Evolutionary conservation across 2,888 invertebrate genomes (phyloP).

Genomic region (Uloborus plumipes): DNA sequence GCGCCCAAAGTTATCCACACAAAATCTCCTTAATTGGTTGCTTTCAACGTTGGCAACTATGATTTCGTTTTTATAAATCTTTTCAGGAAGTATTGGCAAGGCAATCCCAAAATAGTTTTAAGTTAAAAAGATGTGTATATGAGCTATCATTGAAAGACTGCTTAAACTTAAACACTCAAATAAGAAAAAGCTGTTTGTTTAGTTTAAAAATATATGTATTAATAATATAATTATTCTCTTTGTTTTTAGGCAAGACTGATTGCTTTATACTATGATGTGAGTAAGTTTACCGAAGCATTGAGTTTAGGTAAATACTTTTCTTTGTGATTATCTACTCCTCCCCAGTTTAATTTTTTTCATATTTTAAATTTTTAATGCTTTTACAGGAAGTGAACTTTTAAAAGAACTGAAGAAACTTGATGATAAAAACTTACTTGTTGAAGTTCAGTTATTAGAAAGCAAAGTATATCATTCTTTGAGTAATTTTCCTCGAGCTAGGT

Average conservation of each 20-base stretch:
- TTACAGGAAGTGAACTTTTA: conserved; percentile 80
- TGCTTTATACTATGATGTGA: conserved; percentile 93
- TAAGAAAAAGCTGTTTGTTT: neutral
- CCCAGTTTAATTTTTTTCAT: neutral
- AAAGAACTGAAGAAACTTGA: conserved; percentile 98
- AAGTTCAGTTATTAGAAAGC: conserved; percentile 97
- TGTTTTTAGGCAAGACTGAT: conserved; percentile 83
- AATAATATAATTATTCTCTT: neutral
- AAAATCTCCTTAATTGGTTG: too few species aligned
- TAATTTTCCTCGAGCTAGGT: conserved; percentile 90
- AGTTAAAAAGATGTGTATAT: neutral
- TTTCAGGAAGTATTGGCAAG: too few species aligned
- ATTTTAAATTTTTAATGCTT: neutral
- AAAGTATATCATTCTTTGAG: conserved; percentile 98
- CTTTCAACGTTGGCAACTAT: too few species aligned
- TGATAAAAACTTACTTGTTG: conserved; percentile 98
- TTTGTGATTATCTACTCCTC: neutral
- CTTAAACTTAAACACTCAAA: neutral
- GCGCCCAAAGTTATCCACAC: too few species aligned
- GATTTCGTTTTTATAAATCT: too few species aligned
- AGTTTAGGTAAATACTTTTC: conserved; percentile 76
- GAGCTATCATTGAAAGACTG: neutral
- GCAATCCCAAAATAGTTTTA: neutral
- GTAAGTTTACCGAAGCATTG: conserved; percentile 88
- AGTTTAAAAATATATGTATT: neutral